These are phyloP conservation scores for Nasonia giraulti DNA, from an alignment of 1,140 invertebrate species.

Conservation along the genomic window DNA sequence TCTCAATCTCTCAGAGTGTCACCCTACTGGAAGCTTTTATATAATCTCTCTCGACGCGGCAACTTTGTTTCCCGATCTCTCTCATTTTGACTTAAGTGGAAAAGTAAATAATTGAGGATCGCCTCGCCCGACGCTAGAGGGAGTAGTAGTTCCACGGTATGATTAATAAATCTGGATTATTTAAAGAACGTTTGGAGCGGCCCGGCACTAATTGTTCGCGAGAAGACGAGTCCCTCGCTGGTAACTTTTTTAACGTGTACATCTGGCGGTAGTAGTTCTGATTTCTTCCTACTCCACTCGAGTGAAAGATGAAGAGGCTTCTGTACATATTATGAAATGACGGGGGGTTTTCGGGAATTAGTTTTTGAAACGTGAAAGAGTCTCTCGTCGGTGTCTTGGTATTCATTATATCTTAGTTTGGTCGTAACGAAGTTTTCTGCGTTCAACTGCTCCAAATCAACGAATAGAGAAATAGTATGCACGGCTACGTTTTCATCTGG, in stretches of 20 bases:
- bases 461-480: too few relatives aligned
- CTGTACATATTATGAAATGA: too few relatives aligned
- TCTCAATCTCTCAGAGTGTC: not conserved
- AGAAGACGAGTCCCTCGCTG: not conserved
- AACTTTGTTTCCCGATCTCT: constrained; percentile 35
- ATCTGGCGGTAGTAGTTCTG: not conserved
- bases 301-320: not conserved
- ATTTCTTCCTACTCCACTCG: not conserved
- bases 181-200: not conserved
- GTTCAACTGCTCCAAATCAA: too few relatives aligned
- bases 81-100: constrained; percentile 34
- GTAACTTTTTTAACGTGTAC: constrained; percentile 13
- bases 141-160: not conserved
- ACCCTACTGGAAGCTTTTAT: not conserved
- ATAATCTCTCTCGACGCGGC: constrained; percentile 26
- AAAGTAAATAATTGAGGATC: constrained; percentile 49
- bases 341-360: too few relatives aligned
- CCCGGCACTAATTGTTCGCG: not conserved
- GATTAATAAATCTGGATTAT: constrained; percentile 40
- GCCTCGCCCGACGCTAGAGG: not conserved
- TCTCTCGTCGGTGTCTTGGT: too few relatives aligned
- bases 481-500: too few relatives aligned
- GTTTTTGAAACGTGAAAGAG: too few relatives aligned
- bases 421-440: too few relatives aligned
- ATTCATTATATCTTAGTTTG: too few relatives aligned